Base-by-base conservation (phyloP, 2,113 vertebrate genomes). In the Pithys albifrons region DNA sequence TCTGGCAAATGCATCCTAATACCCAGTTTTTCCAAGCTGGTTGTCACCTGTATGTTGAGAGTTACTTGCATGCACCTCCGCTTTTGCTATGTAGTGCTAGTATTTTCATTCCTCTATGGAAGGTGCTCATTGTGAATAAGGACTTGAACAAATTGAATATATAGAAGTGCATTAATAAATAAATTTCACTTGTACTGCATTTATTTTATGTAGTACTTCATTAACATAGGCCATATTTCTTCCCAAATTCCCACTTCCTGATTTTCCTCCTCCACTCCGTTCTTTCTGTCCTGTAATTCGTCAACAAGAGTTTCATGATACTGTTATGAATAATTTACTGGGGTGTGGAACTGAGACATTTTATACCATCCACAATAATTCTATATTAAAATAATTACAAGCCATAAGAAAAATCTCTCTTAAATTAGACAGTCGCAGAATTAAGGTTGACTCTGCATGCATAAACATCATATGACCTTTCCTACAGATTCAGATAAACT, bases 151-250 rank as follows among this genome's bases (percentile, higher is more conserved):
- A 93, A 86, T 12, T 45, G 43, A 80, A 62, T 74, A 82, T 55
- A 29, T 85, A 70, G 67, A 93, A 74, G 27, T 83, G 33, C 67
- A 90, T 83, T 86, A 93, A 91, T 88, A 93, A 95, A 82, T 79
- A 91, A 73, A 88, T 84, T 85, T 82, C 10, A 37, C 43, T 91
- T 48, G 29, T 74, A 64, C 35, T 67, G 46, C 54, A 77, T 91
- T 92, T 85, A 79, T 89, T 95, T 96, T 82, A 12, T 46, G 29
- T 55, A 88, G 39, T 62, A 83, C 39, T 88, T 88, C 77, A 93
- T 89, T 89, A 94, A 85, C 51, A 89, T 20, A 62, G 85, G 77
- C 31, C 13, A 28, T 67, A 46, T 70, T 85, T 83, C 85, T 88
- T 93, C 33, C 29, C 29, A 70, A 91, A 85, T 85, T 94, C 77